phyloP scores from a whole-genome alignment of 1,140 invertebrate species.

The Solenopsis invicta region DNA sequence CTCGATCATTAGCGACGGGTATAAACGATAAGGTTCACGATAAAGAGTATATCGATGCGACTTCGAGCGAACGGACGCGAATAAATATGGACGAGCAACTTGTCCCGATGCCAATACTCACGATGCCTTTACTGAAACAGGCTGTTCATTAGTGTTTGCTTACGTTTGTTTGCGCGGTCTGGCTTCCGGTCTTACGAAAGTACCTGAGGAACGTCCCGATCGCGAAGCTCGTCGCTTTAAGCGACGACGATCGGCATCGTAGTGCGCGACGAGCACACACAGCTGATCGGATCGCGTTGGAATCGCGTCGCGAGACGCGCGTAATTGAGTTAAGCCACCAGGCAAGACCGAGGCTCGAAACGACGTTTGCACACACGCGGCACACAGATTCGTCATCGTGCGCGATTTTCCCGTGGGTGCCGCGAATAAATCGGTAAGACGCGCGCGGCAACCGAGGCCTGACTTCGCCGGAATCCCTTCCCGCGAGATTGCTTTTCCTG shows the following conservation, averaged over 20 bases:
- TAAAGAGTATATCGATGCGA: not conserved
- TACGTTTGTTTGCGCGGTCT: not conserved
- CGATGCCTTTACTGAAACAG: not conserved
- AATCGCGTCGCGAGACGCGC: slow-evolving; percentile 34
- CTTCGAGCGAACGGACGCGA: not conserved
- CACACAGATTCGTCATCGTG: slow-evolving; percentile 31
- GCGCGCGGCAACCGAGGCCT: not conserved
- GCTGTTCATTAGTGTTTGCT: not conserved
- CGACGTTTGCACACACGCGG: slow-evolving; percentile 27
- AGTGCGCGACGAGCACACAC: not conserved
- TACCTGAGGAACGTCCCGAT: not conserved
- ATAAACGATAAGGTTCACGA: not conserved
- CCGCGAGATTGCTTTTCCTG: slow-evolving; percentile 60
- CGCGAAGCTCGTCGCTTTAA: not conserved
- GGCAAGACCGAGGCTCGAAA: not conserved
- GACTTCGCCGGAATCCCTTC: slow-evolving; percentile 32
- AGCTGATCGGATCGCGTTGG: not conserved
- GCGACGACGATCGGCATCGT: not conserved
- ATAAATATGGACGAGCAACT: not conserved
- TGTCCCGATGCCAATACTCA: not conserved
- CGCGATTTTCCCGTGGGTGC: slow-evolving; percentile 35
- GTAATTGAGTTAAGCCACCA: slow-evolving; percentile 25
- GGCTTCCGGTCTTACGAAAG: not conserved
- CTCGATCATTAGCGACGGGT: not conserved
- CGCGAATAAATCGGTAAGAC: slow-evolving; percentile 25